Conservation (phyloP, 2,888 invertebrate genomes). For the Andricus curvator region DNA sequence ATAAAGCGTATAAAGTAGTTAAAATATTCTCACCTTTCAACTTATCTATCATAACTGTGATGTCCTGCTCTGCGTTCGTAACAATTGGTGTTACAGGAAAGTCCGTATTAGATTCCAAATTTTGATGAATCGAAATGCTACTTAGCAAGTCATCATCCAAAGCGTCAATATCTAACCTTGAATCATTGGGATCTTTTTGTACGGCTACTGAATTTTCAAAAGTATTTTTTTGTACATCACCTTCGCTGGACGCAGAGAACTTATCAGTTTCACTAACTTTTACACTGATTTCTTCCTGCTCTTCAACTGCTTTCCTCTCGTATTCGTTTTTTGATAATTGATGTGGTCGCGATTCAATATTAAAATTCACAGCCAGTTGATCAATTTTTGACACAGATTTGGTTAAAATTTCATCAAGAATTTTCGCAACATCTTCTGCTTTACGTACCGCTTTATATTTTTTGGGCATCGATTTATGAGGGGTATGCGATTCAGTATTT, state of each 20-base stretch:
- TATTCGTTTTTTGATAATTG: not conserved
- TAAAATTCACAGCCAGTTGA: not conserved
- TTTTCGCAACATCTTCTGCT: conserved; percentile 69
- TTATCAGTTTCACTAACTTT: conserved; percentile 64
- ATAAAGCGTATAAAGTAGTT: not conserved
- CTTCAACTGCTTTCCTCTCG: conserved; percentile 1
- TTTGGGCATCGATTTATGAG: conserved; percentile 65
- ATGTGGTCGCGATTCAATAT: not conserved
- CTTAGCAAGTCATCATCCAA: conserved; percentile 69
- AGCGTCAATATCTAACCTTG: conserved; percentile 67
- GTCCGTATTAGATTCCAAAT: conserved; percentile 63
- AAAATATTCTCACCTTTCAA: conserved; percentile 69
- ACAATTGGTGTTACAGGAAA: conserved; percentile 64
- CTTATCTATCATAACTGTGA: conserved; percentile 75
- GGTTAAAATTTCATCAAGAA: conserved; percentile 69
- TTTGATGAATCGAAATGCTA: conserved; percentile 48
- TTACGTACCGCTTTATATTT: conserved; percentile 68
- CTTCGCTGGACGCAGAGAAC: conserved; percentile 71
- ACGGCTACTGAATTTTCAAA: conserved; percentile 74
- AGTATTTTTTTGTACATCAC: conserved; percentile 69
- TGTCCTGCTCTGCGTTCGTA: conserved; percentile 72
- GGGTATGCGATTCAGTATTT: conserved; percentile 61
- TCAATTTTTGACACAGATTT: conserved; percentile 54
- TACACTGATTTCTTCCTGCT: conserved; percentile 39
- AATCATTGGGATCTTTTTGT: conserved; percentile 68